Evolutionary conservation across 2,888 invertebrate species (phyloP).

Genomic region (Cremastinae sp.): DNA sequence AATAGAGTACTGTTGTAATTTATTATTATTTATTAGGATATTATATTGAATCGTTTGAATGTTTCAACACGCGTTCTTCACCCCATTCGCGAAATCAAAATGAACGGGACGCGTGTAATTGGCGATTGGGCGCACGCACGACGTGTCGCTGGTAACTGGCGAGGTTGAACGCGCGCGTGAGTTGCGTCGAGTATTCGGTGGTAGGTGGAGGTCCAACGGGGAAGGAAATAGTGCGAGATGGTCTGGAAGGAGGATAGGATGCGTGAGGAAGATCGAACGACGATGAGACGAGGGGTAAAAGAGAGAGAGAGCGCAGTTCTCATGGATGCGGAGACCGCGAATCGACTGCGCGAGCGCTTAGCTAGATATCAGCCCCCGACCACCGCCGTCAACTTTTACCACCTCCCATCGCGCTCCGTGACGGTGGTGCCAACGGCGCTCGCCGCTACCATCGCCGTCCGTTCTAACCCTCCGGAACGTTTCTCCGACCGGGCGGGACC

Average conservation of each 20-base stretch:
- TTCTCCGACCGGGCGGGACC: constrained; percentile 56
- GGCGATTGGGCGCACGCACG: constrained; percentile 66
- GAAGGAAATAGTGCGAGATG: constrained; percentile 37
- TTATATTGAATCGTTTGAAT: too few species aligned
- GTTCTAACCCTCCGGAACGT: constrained; percentile 45
- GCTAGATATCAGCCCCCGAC: constrained; percentile 74
- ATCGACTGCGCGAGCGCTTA: constrained; percentile 77
- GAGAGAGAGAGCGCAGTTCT: constrained; percentile 68
- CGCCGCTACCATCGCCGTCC: constrained; percentile 56
- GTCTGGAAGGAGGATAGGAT: constrained; percentile 30
- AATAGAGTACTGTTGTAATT: too few species aligned
- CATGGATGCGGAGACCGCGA: constrained; percentile 73
- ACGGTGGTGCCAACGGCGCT: constrained; percentile 36
- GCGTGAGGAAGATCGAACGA: constrained; percentile 34
- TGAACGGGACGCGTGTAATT: constrained; percentile 46
- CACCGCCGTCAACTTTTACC: constrained; percentile 70
- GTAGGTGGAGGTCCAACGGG: constrained; percentile 12
- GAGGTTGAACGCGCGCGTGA: constrained; percentile 26
- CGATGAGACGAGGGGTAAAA: constrained; percentile 62
- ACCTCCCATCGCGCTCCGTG: constrained; percentile 63
- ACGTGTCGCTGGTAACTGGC: constrained; percentile 55
- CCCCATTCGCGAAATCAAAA: not conserved
- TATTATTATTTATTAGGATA: too few species aligned
- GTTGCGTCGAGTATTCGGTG: constrained; percentile 11
- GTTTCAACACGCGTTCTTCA: not conserved